Base-by-base conservation (phyloP, 2,113 vertebrate species). In the Laticauda colubrina region DNA sequence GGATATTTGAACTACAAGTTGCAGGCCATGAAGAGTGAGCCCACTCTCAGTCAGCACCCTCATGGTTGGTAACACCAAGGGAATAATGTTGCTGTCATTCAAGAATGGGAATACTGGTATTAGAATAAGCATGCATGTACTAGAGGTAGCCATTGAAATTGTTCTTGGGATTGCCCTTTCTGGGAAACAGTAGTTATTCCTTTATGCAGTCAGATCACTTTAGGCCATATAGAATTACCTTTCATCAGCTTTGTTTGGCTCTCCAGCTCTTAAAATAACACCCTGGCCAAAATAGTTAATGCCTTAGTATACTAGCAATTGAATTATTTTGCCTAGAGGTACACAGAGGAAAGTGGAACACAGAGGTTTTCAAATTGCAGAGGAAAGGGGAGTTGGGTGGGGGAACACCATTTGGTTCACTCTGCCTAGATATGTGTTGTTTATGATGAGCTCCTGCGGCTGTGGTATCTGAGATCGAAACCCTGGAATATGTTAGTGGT, bases 1-100 rank as follows among this genome's bases (percentile, higher is more conserved):
- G 98, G 99, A 20, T 99, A 99, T 95, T 98, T 99, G 94, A 99
- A 99, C 98, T 98, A 98, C 96, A 98, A 99, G 64, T 98, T 99
- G 88, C 98, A 98, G 1, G 98, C 97, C 0, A 98, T 98, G 0
- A 96, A 97, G 54, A 96, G 96, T 0, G 99, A 99, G 91, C 98
- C 99, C 69, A 98, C 98, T 0, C 98, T 99, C 91, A 99, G 98
- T 97, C 99, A 98, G 96, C 97, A 99, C 26, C 87, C 98, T 20
- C 98, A 99, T 0, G 99, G 99, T 99, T 61, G 43, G 98, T 97
- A 1, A 21, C 12, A 9, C 51, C n/a, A 64, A 45, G 39, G 45
- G 29, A 15, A 23, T 12, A 21, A 39, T n/a, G 9, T 69, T 51
- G 26, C 14, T 59, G 1, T 75, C 15, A 10, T 51, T 69, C 23